phyloP scores from a whole-genome alignment of 2,797 vertebrate species.

The Sebastes trivittatus region DNA sequence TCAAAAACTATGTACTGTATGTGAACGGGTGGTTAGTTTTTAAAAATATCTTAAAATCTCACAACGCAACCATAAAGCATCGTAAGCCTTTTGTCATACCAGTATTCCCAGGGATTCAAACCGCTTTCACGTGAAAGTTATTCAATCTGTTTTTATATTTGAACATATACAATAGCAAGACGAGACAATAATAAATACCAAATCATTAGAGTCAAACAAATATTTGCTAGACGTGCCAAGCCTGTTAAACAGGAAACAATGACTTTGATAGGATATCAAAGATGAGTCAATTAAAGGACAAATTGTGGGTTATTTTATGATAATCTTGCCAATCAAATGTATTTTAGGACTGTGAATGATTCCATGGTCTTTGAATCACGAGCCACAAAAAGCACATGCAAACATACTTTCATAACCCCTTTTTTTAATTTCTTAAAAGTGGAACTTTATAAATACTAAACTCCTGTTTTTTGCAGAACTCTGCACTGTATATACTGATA shows the following conservation, averaged over 20 bases:
- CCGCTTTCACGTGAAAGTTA: conserved; percentile 52
- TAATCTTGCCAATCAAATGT: conserved; percentile 57
- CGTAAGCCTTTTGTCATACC: conserved; percentile 49
- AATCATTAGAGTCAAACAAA: conserved; percentile 59
- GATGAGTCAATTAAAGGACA: conserved; percentile 36
- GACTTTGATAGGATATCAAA: conserved; percentile 51
- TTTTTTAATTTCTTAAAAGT: conserved; percentile 73
- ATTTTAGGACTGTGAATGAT: conserved; percentile 64
- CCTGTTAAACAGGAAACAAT: conserved; percentile 67
- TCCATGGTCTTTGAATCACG: conserved; percentile 55
- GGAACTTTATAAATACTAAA: conserved; percentile 71
- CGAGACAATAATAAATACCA: conserved; percentile 64
- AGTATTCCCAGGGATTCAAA: conserved; percentile 70
- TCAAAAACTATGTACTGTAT: conserved; percentile 74
- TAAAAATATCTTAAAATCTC: conserved; percentile 64
- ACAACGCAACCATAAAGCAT: conserved; percentile 51
- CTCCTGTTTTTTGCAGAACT: conserved; percentile 67
- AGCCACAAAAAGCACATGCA: conserved; percentile 74
- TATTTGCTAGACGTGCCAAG: conserved; percentile 77
- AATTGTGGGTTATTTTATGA: conserved; percentile 59
- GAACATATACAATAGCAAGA: conserved; percentile 51
- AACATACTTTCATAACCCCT: conserved; percentile 71
- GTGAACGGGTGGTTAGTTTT: conserved; percentile 66
- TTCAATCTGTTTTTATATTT: conserved; percentile 61
- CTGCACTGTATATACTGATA: conserved; percentile 81